phyloP scores from a whole-genome alignment of 2,113 vertebrate species.

The Clarias gariepinus region DNA sequence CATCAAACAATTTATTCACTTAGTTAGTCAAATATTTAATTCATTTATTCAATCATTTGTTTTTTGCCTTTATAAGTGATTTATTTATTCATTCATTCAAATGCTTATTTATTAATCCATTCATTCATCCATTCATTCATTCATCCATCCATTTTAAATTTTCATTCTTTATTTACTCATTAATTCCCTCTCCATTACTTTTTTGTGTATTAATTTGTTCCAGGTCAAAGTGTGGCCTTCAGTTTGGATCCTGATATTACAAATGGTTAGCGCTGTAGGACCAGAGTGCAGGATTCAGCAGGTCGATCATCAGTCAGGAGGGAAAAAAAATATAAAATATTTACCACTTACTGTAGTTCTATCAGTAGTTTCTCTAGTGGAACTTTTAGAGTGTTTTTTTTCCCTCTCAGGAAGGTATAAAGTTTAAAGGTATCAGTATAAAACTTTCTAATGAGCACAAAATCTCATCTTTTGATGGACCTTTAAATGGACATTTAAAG shows the following conservation, averaged over 20 bases:
- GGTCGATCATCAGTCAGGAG: neutral
- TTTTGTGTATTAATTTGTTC: no score
- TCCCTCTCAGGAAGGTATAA: neutral
- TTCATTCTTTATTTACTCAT: neutral
- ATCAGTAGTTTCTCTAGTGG: neutral
- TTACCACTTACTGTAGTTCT: neutral
- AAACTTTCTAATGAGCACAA: neutral
- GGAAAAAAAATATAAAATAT: neutral
- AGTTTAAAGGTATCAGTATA: neutral
- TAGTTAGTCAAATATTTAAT: neutral
- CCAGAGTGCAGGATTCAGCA: neutral
- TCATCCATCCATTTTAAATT: neutral
- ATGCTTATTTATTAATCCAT: no score
- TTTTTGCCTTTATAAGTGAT: neutral
- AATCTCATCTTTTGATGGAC: neutral
- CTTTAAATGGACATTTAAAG: neutral
- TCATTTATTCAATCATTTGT: neutral
- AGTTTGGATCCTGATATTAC: no score
- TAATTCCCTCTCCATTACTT: neutral
- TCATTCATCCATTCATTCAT: neutral
- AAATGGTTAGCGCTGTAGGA: no score
- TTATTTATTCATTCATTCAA: no score
- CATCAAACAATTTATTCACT: neutral
- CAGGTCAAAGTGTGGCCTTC: no score
- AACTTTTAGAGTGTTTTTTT: neutral